Conservation (phyloP, 2,888 invertebrate species). For the Andrena bucephala region DNA sequence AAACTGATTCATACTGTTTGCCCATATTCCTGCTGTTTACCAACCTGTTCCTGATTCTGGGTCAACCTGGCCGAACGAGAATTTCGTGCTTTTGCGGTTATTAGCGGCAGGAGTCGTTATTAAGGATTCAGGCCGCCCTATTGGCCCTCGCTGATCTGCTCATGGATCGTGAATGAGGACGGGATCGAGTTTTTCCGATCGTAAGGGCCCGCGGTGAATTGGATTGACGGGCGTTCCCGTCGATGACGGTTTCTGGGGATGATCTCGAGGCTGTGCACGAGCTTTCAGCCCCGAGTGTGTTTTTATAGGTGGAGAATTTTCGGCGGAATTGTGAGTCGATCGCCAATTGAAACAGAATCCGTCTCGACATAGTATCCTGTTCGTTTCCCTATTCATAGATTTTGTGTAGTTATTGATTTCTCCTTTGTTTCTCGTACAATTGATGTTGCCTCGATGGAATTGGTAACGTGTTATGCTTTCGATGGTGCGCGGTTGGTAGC, state of each 20-base stretch:
- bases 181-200: conserved; percentile 28
- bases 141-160: conserved; percentile 35
- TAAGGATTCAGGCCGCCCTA: conserved; percentile 53
- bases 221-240: conserved; percentile 16
- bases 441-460: not conserved
- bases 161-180: conserved; percentile 44
- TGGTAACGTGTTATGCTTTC: not conserved
- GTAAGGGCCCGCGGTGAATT: conserved; percentile 27
- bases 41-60: conserved; percentile 60
- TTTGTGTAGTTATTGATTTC: not conserved
- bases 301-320: conserved; percentile 7
- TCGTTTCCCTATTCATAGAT: not conserved
- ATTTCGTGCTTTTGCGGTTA: conserved; percentile 64
- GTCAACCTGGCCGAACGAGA: conserved; percentile 55
- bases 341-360: conserved; percentile 24
- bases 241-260: conserved; percentile 29
- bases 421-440: not conserved
- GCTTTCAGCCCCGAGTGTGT: not conserved
- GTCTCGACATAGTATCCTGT: not conserved
- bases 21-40: conserved; percentile 61
- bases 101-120: conserved; percentile 55
- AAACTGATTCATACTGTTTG: conserved; percentile 62
- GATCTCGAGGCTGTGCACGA: not conserved
- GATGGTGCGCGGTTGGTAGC: too few species aligned
- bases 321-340: conserved; percentile 13